Evolutionary conservation across 2,113 vertebrate genomes (phyloP).

Genomic region (Cyanoderma ruficeps): DNA sequence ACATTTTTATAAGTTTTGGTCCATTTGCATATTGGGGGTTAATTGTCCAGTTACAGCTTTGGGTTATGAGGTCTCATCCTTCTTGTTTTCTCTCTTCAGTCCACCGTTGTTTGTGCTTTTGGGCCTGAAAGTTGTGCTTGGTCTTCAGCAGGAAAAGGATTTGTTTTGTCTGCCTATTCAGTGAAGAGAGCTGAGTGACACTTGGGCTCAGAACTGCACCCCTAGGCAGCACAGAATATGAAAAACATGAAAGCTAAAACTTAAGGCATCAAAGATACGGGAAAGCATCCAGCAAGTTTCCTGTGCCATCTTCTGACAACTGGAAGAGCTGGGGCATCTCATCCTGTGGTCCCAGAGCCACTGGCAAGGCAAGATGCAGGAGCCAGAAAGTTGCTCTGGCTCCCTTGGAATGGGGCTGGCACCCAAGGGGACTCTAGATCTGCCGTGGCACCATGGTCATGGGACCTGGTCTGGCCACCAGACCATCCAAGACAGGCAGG

Average conservation of each 20-base stretch:
- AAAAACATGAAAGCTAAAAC: background rate
- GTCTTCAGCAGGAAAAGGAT: background rate
- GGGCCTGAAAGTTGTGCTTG: background rate
- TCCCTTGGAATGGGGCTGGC: background rate
- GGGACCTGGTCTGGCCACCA: rapidly evolving
- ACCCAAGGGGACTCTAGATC: background rate
- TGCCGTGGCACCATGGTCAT: rapidly evolving
- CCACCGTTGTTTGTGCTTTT: background rate
- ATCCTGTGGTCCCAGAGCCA: rapidly evolving
- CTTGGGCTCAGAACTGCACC: background rate
- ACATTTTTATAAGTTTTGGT: background rate
- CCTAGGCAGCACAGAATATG: background rate
- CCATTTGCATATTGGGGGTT: background rate
- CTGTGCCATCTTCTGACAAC: background rate
- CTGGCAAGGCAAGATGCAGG: background rate
- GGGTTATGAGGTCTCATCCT: background rate
- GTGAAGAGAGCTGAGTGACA: background rate
- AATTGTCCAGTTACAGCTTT: background rate
- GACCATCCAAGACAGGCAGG: background rate
- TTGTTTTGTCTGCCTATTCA: background rate
- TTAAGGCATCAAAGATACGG: background rate
- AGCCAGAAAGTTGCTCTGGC: rapidly evolving
- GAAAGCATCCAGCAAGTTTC: background rate
- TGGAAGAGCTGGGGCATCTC: background rate
- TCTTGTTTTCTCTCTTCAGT: background rate